A percentile compares a stretch with the other conserved stretches of the same genome.
Conservation (phyloP, 1,140 invertebrate species). For the Pachyrhynchus sulphureomaculatus region DNA sequence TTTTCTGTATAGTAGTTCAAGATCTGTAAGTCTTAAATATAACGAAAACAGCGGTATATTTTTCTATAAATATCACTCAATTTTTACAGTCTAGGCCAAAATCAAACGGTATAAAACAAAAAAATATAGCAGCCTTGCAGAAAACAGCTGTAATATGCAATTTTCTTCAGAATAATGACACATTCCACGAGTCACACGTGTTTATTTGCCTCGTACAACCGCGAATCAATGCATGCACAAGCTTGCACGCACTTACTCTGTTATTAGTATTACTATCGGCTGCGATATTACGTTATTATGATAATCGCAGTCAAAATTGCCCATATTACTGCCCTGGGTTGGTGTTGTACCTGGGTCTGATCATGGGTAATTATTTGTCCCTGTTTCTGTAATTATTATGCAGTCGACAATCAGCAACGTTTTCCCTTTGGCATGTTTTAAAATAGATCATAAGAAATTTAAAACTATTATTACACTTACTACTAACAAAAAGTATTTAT, state of each 20-base stretch:
- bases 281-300: constrained; percentile 6
- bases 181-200: background rate
- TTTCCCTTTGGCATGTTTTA: background rate
- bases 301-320: constrained; percentile 1
- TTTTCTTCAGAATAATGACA: constrained; percentile 1
- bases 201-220: background rate
- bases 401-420: no score
- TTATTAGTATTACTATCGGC: constrained; percentile 8
- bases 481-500: no score
- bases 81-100: no score
- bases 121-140: no score
- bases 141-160: background rate
- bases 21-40: no score
- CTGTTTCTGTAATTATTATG: background rate
- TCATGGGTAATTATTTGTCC: constrained; percentile 1
- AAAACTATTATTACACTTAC: no score
- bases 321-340: background rate
- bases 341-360: constrained; percentile 4
- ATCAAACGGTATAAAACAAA: no score
- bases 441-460: no score
- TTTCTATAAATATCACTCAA: no score
- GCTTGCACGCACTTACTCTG: background rate
- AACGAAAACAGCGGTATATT: no score
- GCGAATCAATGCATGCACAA: background rate
- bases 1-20: no score